phyloP scores from a whole-genome alignment of 2,113 vertebrate species.

The Zosterops hypoxanthus region DNA sequence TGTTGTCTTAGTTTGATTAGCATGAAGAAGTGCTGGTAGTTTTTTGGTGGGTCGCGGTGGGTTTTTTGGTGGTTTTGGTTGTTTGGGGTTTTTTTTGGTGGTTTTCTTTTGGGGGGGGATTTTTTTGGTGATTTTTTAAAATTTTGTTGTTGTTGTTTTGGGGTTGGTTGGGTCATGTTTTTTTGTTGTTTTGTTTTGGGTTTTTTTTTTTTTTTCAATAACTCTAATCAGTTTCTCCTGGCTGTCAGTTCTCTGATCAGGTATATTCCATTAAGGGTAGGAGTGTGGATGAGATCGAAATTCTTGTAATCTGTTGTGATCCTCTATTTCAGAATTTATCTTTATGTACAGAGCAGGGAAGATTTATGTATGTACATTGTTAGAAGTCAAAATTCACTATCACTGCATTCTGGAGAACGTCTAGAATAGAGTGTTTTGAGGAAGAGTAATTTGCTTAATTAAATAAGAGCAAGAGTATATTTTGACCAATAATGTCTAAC shows the following conservation, averaged over 20 bases:
- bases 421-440: neutral
- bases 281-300: neutral
- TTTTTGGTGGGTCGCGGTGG: neutral
- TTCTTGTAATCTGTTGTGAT: neutral
- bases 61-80: neutral
- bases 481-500: neutral
- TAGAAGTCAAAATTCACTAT: neutral
- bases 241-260: neutral
- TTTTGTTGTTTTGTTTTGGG: neutral
- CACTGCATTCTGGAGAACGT: neutral
- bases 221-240: neutral
- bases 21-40: neutral
- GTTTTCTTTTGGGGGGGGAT: neutral
- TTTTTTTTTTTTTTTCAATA: neutral
- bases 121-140: no score
- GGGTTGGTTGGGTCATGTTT: neutral
- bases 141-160: no score
- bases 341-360: neutral
- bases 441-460: neutral
- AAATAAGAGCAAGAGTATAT: neutral
- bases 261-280: neutral
- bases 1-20: neutral
- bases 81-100: no score
- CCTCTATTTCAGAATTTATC: neutral
- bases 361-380: neutral